A percentile compares a stretch with the other conserved stretches of the same genome.
These are phyloP conservation scores for Danio tinwini DNA, from an alignment of 2,797 vertebrate species.

Conservation along the genomic window DNA sequence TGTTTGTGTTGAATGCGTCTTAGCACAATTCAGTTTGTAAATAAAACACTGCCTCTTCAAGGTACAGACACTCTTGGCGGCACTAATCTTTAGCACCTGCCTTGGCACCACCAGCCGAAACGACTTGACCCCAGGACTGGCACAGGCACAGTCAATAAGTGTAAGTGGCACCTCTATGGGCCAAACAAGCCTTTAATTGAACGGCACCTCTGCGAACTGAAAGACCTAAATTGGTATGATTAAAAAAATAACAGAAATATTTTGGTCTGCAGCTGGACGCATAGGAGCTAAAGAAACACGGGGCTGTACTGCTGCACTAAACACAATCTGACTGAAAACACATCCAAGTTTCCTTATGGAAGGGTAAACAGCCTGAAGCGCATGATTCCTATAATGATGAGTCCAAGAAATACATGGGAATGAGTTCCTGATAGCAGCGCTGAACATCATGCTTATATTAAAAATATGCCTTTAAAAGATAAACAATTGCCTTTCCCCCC, in stretches of 20 bases:
- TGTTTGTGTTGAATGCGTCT: constrained; percentile 62
- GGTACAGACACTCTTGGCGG: constrained; percentile 52
- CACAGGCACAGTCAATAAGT: constrained; percentile 49
- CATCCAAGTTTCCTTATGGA: not conserved
- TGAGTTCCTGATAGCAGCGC: not conserved
- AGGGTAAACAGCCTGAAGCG: not conserved
- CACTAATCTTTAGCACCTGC: constrained; percentile 60
- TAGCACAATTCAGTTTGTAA: constrained; percentile 69
- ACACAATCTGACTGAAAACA: not conserved
- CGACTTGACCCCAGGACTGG: constrained; percentile 56
- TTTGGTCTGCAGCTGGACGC: constrained; percentile 24
- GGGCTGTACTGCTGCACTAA: not conserved
- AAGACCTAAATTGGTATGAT: constrained; percentile 31
- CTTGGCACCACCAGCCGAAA: constrained; percentile 54
- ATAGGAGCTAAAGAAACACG: constrained; percentile 15
- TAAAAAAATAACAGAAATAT: constrained; percentile 28
- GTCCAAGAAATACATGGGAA: not conserved
- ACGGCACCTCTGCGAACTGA: constrained; percentile 28
- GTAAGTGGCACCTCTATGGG: constrained; percentile 35
- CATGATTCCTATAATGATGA: not conserved
- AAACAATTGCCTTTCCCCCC: too few relatives aligned
- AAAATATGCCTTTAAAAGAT: not conserved
- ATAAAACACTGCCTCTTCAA: constrained; percentile 60
- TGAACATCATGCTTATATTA: not conserved
- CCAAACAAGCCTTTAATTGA: constrained; percentile 38